Base-by-base conservation (phyloP, 2,113 vertebrate species). In the Neogale vison region DNA sequence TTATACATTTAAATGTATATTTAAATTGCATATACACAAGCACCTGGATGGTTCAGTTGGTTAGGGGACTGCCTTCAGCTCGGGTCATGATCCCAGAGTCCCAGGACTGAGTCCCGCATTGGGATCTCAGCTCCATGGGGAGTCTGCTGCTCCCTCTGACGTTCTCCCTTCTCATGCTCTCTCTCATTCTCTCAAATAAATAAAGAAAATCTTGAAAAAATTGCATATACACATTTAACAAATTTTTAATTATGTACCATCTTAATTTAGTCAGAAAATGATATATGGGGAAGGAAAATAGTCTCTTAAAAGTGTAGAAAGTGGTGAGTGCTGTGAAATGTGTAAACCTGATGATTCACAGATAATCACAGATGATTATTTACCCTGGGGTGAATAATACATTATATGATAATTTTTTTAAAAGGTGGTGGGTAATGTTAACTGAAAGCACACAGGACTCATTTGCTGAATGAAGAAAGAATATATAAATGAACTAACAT, bases 71-170 rank as follows among this genome's bases (percentile, higher is more conserved):
- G 52, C 17, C 52, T 55, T 55, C 17, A 18, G 52, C 52, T 55
- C 1, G 0, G 52, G 10, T 55, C 52, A 55, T 55, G 52, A 18
- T 55, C 52, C 52, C 52, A 18, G 52, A 55, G 52, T 55, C 17
- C 52, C 1, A 1, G 52, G 5, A 55, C 18, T 1, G 1, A 55
- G 17, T 55, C 17, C 52, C 17, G 0, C 4, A 6, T 55, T 5
- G 0, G 52, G 52, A 17, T 18, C 52, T 55, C 52, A 55, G 52
- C 17, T 55, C 52, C 17, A 18, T 55, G 17, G 52, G 52, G 52
- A 55, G 17, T 55, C 52, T 18, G 52, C 52, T 55, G 18, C 52
- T 55, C 52, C 52, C 5, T 55, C 52, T 55, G 52, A 55, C 52
- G 17, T 55, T 55, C 52, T 55, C 52, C 52, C 6, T 17, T 55